Base-by-base conservation (phyloP, 1,140 invertebrate species). In the Pogonomyrmex barbatus region DNA sequence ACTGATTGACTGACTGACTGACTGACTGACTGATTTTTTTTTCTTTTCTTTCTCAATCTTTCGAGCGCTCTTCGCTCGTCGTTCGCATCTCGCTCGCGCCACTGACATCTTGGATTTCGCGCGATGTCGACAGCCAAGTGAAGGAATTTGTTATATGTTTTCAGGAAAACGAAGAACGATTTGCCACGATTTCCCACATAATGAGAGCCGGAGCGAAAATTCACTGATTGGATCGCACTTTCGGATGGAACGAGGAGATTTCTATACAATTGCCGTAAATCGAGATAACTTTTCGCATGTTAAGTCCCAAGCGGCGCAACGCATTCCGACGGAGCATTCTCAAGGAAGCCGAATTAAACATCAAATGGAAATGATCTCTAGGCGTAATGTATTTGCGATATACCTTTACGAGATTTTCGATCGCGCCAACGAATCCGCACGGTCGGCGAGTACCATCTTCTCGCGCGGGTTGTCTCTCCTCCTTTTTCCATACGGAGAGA, bases 1-100 rank as follows among this genome's bases (percentile, higher is more conserved):
- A 82, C 42, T 81, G 62, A 77, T 52, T 36, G 68, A 54, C 68
- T 71, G 79, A 52, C 58, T 73, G 70, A 84, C 65, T 76, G 85
- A 83, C 87, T 84, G 87, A 86, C 86, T 87, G 87, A 88, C 81
- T 88, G 84, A 87, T 75, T 88, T 89, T 88, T 87, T 68, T 50
- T 63, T 75, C 63, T 45, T 58, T 30, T 58, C 63, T 47, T 47
- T 73, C 24, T 24, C 75, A 71, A 58, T 76, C 73, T 89, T 60
- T 86, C 84, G 47, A 39, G 14, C n/a, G 33, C 36, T 24, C 47
- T 85, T 62, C 62, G 30, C 24, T 24, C 24, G 24, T 24, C 24
- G 24, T 24, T 24, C 24, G n/a, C n/a, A 24, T 24, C 24, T 24
- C 24, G 24, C 12, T 30, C 24, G n/a, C 77, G 12, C 45, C 67